Base-by-base conservation (phyloP, 2,113 vertebrate species). In the Podarcis raffonei region DNA sequence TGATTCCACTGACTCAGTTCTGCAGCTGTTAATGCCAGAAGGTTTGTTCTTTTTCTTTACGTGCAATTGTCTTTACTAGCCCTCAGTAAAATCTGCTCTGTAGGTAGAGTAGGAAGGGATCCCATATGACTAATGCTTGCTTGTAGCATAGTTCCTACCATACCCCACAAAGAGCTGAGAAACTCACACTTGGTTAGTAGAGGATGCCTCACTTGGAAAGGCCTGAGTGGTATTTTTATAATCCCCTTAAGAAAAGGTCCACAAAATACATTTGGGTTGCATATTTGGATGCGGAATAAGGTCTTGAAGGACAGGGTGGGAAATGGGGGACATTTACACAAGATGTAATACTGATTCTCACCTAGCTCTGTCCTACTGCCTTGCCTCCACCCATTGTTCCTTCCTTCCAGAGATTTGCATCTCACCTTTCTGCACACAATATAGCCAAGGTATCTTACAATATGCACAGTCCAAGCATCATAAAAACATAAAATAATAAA, bases 51-150 rank as follows among this genome's bases (percentile, higher is more conserved):
- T 68, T 86, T 37, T 37, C 12, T 68, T 32, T 32, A 30, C 15
- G 18, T 48, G 65, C 37, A 86, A 66, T 86, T n/a, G 30, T 79
- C 62, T 53, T 79, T 86, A 75, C 62, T 81, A 72, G 30, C n/a
- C 65, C 23, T 66, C 37, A 35, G 39, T 66, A 77, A 88, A 86
- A 88, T 83, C 72, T 77, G 39, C n/a, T 77, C 23, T 77, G 81
- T 76, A 68, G 81, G 30, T 53, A 86, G 75, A 86, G 85, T 86
- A 86, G 85, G 75, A 48, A 83, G 74, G 32, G n/a, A 53, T 30
- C n/a, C 37, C 59, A 88, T 23, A 68, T 77, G 39, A 59, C n/a
- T 32, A 83, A 69, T 88, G 59, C 39, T 57, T 75, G 72, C 22
- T 42, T 74, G 12, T 18, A 48, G 71, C 74, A 27, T 27, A 62